Evolutionary conservation across 2,113 vertebrate genomes (phyloP), one percentile per base, ranked within the genome.

Genomic region (Hippocampus guttulatus): DNA sequence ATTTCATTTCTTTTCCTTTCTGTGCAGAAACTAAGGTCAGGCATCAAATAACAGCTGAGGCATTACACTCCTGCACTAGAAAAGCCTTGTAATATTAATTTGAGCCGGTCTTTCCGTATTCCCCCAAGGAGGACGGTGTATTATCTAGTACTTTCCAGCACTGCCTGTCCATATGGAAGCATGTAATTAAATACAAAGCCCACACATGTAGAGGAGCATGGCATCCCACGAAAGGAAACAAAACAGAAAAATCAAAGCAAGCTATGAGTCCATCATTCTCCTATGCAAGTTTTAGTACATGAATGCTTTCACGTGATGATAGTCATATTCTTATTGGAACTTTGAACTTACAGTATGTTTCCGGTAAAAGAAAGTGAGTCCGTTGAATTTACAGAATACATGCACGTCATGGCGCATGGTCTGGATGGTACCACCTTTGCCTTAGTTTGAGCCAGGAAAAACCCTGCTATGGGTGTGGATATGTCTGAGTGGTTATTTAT

Each of bases 31-130:
- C 58, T 23, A 20, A 64, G 74, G 68, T 74, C 55, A 74, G 71
- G 78, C 73, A 58, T 75, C 73, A 52, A 43, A 1, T 0, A 49
- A 62, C 33, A 38, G 21, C 64, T 69, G 69, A 78, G 75, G 65
- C 64, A 12, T 38, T 55, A 41, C 72, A 73, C 52, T 51, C 30
- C 71, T 75, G 70, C 84, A 72, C 71, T 83, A 71, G 57, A 76
- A 76, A 72, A 68, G 45, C 25, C 58, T 40, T 88, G 62, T 79
- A 88, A 88, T 85, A 90, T 88, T 90, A 72, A 91, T 89, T 81
- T 79, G 69, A 80, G 70, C 3, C 2, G 58, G 72, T 47, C 64
- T 67, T 69, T 62, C 73, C 68, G 27, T 74, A 18, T 69, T 71
- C 80, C 81, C 77, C 55, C 7, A 64, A 79, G 79, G 80, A 85